Conservation (phyloP, 2,797 vertebrate species). For the Hyperoplus immaculatus region DNA sequence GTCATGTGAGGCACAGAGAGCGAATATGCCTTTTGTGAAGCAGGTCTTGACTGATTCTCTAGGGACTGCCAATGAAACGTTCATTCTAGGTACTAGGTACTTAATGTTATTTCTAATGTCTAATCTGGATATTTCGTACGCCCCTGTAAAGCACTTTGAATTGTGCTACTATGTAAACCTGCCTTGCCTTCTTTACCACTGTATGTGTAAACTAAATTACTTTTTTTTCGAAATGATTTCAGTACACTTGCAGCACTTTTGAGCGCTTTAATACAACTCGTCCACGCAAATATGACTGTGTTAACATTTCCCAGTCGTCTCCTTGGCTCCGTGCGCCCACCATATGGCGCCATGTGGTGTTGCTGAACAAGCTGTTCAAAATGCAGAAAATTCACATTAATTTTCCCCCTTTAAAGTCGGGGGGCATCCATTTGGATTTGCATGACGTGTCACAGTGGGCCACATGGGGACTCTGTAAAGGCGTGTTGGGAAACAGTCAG, state of each 20-base stretch:
- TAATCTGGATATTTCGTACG: too few relatives aligned
- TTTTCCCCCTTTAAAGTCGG: conserved; percentile 67
- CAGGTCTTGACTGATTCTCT: background rate
- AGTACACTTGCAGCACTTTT: conserved; percentile 37
- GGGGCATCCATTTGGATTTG: conserved; percentile 78
- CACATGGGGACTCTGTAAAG: conserved; percentile 66
- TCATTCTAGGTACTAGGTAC: too few relatives aligned
- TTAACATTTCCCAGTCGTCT: conserved; percentile 65
- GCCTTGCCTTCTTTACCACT: background rate
- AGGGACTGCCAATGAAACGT: background rate
- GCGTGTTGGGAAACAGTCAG: conserved; percentile 52
- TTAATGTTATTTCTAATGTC: too few relatives aligned
- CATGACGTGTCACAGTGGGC: conserved; percentile 73
- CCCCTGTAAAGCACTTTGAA: too few relatives aligned
- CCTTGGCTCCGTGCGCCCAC: conserved; percentile 52
- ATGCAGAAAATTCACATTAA: conserved; percentile 72
- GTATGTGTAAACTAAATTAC: background rate
- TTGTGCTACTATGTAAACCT: too few relatives aligned
- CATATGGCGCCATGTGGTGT: conserved; percentile 84
- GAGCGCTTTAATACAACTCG: conserved; percentile 57
- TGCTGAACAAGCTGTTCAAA: conserved; percentile 74
- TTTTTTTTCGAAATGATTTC: background rate
- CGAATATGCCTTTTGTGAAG: background rate
- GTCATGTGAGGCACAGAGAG: conserved; percentile 22
- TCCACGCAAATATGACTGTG: conserved; percentile 63